These are phyloP conservation scores for Axinella damicornis DNA, from an alignment of 37 sponge, comb jelly and placozoan species.

Conservation along the genomic window DNA sequence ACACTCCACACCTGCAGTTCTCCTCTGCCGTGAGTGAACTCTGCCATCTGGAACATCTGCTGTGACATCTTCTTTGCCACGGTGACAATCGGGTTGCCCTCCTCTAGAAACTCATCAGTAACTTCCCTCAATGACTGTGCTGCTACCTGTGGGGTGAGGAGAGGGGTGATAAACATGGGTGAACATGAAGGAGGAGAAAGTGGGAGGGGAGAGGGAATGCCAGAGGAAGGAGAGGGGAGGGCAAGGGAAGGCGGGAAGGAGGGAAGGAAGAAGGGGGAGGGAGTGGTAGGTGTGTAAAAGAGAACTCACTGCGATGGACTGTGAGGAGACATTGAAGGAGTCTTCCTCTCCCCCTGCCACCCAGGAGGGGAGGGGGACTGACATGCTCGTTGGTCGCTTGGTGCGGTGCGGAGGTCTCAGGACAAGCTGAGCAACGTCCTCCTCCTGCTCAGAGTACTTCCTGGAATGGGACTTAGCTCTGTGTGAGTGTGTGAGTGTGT, in stretches of 20 bases:
- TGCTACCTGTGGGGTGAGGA: constrained; percentile 49
- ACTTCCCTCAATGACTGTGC: constrained; percentile 72
- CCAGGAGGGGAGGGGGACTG: constrained; percentile 45
- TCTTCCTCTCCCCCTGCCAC: background rate
- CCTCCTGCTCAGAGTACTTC: background rate
- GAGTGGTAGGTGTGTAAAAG: background rate
- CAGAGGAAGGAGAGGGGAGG: background rate
- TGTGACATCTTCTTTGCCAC: constrained; percentile 89
- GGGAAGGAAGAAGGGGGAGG: too few species aligned
- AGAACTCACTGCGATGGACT: constrained; percentile 52
- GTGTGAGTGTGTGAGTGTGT: too few species aligned
- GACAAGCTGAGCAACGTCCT: background rate
- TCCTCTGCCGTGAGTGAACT: constrained; percentile 64
- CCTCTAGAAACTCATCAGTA: constrained; percentile 76
- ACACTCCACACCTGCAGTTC: constrained; percentile 20
- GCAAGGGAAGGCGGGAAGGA: background rate
- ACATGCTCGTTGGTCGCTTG: constrained; percentile 25
- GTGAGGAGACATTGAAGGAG: constrained; percentile 37
- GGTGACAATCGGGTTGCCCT: constrained; percentile 74
- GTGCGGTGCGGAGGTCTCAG: background rate
- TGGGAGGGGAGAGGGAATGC: background rate
- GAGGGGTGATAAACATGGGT: background rate
- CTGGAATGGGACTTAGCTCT: too few species aligned
- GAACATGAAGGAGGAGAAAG: background rate
- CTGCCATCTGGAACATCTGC: constrained; percentile 87